Evolutionary conservation across 2,888 invertebrate genomes (phyloP).

Genomic region (Acanthacorydalis orientalis): DNA sequence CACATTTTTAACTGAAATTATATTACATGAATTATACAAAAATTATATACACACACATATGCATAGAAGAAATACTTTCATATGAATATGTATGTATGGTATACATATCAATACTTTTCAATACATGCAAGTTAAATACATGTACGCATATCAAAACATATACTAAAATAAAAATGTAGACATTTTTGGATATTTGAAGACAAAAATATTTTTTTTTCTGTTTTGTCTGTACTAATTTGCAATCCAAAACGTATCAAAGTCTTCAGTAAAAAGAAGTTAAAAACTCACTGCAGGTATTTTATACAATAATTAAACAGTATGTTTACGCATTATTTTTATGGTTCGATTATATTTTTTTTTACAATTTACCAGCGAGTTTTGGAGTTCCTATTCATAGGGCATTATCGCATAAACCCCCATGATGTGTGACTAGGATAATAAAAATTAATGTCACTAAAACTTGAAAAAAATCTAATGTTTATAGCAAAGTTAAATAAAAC

Average conservation of each 20-base stretch:
- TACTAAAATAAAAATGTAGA: background rate
- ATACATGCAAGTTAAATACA: too few relatives aligned
- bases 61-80: too few relatives aligned
- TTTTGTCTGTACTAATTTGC: background rate
- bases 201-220: background rate
- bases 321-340: slow-evolving; percentile 10
- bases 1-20: too few relatives aligned
- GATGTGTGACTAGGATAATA: background rate
- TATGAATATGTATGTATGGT: too few relatives aligned
- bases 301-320: background rate
- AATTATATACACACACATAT: too few relatives aligned
- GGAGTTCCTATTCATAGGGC: slow-evolving; percentile 48
- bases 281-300: slow-evolving; percentile 6
- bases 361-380: slow-evolving; percentile 61
- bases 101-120: too few relatives aligned
- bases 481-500: background rate
- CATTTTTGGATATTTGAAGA: background rate
- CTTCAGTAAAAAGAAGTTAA: background rate
- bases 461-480: background rate
- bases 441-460: background rate
- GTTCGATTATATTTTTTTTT: slow-evolving; percentile 35
- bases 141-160: too few relatives aligned
- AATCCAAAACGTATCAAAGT: background rate
- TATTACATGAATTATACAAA: too few relatives aligned
- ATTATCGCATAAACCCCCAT: background rate